Base-by-base conservation (phyloP, 2,113 vertebrate genomes). In the Larimichthys polyactis region DNA sequence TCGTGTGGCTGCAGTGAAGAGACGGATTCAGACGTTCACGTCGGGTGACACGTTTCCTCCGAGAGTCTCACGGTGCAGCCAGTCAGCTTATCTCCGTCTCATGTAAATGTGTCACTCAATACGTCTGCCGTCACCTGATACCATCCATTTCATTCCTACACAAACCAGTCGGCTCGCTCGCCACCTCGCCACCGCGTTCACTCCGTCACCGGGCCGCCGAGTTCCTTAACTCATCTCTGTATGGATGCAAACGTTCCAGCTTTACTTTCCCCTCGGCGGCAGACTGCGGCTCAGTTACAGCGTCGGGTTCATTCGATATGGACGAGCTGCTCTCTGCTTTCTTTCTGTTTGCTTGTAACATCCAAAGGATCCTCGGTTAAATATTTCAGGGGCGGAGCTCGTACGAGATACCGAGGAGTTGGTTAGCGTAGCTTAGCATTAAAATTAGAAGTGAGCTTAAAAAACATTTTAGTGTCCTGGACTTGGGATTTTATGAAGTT, bases 211-310 rank as follows among this genome's bases (percentile, higher is more conserved):
- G 40, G 22, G 7, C 24, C 3, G 7, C 11, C 29, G 20, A 46
- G 29, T 32, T 32, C 0, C 0, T 32, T 5, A 5, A 15, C 63
- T 51, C 19, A 16, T 70, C 4, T 43, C 44, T 4, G 15, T 11
- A 69, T 1, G 24, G 44, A 66, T n/a, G 6, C 20, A 44, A 54
- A 68, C 11, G 6, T 43, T 12, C 2, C 27, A 2, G 27, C 27
- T 27, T 27, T 2, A 11, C 85, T 89, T 87, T 84, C 83, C 82
- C 71, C 67, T 16, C 36, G 36, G 36, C 36, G 51, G 49, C 82
- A 62, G 70, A 46, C n/a, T 24, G n/a, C 0, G 57, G 55, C 15
- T 77, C 27, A 32, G 82, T 85, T 90, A 75, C 82, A 63, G 29
- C 6, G 12, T 49, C 44, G 11, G 20, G 63, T 78, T 68, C 68